Conservation (phyloP, 2,888 invertebrate species). For the Ormyrus pomaceus region DNA sequence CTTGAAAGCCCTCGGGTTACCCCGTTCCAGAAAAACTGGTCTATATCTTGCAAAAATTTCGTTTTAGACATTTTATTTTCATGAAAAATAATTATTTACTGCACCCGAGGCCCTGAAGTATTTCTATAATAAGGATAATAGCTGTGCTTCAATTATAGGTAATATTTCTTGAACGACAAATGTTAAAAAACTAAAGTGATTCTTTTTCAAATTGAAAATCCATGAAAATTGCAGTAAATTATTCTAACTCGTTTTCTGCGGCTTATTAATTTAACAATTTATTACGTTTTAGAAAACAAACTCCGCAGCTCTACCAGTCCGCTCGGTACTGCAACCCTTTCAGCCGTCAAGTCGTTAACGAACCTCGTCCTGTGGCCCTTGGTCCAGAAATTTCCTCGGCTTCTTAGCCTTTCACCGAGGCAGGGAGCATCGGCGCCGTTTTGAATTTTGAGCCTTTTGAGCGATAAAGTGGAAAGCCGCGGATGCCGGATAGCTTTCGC, state of each 20-base stretch:
- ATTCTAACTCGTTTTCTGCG: too few relatives aligned
- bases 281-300: background rate
- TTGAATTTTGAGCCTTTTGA: too few relatives aligned
- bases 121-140: too few relatives aligned
- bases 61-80: slow-evolving; percentile 13
- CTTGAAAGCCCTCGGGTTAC: slow-evolving; percentile 9
- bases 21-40: slow-evolving; percentile 7
- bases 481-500: background rate
- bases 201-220: too few relatives aligned
- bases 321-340: slow-evolving; percentile 51
- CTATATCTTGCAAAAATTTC: slow-evolving; percentile 1
- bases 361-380: slow-evolving; percentile 45
- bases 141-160: too few relatives aligned
- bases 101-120: too few relatives aligned
- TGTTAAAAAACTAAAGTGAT: too few relatives aligned
- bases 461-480: background rate
- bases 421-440: too few relatives aligned
- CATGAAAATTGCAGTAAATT: too few relatives aligned
- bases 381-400: slow-evolving; percentile 37
- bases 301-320: slow-evolving; percentile 35
- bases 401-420: slow-evolving; percentile 4
- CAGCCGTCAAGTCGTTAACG: slow-evolving; percentile 54
- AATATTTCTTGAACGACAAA: too few relatives aligned
- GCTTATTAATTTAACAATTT: too few relatives aligned
- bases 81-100: background rate